These are phyloP conservation scores for Ceratina japonica DNA, from an alignment of 1,140 invertebrate species.

Conservation along the genomic window DNA sequence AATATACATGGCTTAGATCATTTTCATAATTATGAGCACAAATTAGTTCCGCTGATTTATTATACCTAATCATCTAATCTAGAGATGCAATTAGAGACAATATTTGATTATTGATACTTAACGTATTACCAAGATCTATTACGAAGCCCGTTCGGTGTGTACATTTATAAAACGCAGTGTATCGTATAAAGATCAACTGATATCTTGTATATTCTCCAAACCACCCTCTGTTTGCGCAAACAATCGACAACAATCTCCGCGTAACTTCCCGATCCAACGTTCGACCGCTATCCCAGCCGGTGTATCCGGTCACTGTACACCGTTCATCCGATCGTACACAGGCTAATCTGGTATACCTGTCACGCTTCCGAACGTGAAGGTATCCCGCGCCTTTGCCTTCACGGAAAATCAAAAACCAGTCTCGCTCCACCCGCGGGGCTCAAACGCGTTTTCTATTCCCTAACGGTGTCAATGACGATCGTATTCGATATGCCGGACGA, in stretches of 20 bases:
- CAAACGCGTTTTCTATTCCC: background rate
- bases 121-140: no score
- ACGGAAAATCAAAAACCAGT: background rate
- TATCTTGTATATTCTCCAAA: background rate
- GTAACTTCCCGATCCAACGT: background rate
- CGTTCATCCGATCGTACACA: background rate
- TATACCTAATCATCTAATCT: no score
- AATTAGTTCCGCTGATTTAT: no score
- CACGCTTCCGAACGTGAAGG: background rate
- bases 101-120: background rate
- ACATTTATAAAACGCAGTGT: background rate
- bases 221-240: background rate
- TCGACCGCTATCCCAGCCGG: no score
- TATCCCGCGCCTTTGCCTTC: background rate
- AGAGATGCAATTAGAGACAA: no score
- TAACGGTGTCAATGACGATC: slow-evolving; percentile 11
- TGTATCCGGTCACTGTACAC: background rate
- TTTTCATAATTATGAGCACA: no score
- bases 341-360: background rate
- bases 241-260: background rate
- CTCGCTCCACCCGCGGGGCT: background rate
- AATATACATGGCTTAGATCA: no score
- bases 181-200: background rate
- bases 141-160: background rate
- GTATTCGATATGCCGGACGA: background rate